Conservation (phyloP, 2,113 vertebrate species). For the Natator depressus region DNA sequence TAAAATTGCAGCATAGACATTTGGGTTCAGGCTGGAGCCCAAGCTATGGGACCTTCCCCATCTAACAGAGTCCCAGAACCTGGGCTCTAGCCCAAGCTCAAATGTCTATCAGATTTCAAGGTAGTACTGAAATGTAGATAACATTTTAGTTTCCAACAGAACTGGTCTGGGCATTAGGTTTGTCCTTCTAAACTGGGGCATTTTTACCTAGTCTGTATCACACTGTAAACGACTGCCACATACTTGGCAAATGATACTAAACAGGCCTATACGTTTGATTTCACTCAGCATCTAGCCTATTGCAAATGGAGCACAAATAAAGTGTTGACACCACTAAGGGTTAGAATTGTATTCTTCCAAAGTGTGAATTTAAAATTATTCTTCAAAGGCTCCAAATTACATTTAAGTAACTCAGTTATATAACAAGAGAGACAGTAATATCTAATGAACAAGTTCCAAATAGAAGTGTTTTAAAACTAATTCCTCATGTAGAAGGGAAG, state of each 20-base stretch:
- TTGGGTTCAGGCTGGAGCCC: not conserved
- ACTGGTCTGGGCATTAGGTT: not conserved
- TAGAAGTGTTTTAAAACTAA: not conserved
- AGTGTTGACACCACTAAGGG: not conserved
- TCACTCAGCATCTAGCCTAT: not conserved
- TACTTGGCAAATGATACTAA: not conserved
- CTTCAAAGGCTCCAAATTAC: not conserved
- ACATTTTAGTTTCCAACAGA: not conserved
- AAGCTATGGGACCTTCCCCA: not conserved
- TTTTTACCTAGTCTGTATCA: not conserved
- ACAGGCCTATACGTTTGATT: not conserved
- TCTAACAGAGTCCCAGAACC: not conserved
- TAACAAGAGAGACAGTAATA: not conserved
- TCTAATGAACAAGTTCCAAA: not conserved
- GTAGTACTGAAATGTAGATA: not conserved
- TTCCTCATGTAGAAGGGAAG: not conserved
- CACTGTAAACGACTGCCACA: not conserved
- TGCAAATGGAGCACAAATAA: not conserved
- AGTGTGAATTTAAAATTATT: not conserved
- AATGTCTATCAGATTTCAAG: not conserved
- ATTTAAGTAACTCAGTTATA: not conserved
- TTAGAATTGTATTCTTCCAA: not conserved
- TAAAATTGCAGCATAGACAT: not conserved
- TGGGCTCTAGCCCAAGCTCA: not conserved
- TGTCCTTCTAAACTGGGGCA: not conserved